These are phyloP conservation scores for Spizaetus ornatus DNA, from an alignment of 2,113 vertebrate genomes.

Conservation along the genomic window DNA sequence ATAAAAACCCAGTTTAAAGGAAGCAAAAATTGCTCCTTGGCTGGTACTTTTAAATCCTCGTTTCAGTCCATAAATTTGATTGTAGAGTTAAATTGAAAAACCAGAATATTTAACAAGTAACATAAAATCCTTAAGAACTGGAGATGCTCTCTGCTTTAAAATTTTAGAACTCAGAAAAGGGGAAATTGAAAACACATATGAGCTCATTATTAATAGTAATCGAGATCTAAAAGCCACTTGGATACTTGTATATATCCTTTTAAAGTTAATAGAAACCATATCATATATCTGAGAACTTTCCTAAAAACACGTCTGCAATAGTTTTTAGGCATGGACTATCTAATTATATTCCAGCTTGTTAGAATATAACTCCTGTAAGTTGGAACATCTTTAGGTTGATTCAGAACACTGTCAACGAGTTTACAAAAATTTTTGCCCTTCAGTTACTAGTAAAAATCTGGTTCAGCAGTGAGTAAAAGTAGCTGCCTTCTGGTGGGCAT, in stretches of 20 bases:
- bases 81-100: slow-evolving; percentile 14
- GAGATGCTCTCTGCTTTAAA: background rate
- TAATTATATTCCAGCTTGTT: background rate
- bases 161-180: background rate
- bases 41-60: background rate
- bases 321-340: background rate
- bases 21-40: background rate
- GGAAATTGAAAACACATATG: background rate
- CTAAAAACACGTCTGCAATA: background rate
- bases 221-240: background rate
- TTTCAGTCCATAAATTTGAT: slow-evolving; percentile 24
- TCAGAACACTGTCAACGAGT: background rate
- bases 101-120: slow-evolving; percentile 20
- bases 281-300: background rate
- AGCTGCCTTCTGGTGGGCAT: background rate
- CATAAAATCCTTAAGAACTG: slow-evolving; percentile 1
- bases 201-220: background rate
- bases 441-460: background rate
- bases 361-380: background rate
- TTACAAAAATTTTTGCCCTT: background rate
- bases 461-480: background rate
- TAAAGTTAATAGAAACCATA: background rate
- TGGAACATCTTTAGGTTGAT: background rate
- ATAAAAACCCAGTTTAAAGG: background rate
- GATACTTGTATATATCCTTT: background rate